Evolutionary conservation across 2,888 invertebrate species (phyloP), one percentile per base, ranked within the genome.

Genomic region (Volucella bombylans): DNA sequence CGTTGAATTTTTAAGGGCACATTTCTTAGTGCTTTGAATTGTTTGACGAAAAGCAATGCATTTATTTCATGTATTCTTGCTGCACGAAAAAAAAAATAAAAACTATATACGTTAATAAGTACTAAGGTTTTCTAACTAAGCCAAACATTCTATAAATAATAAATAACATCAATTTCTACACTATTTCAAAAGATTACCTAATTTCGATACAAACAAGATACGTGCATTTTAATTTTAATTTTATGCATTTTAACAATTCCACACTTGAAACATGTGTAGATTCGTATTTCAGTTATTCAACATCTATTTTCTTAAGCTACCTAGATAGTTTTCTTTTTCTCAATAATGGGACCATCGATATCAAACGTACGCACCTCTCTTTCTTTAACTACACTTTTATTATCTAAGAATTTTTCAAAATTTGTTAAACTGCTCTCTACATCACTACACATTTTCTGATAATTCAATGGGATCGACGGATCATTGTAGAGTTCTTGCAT

Each of bases 311-410:
- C 8, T 18, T 11, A 31, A 31, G 31, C 14, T 65, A 59, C 54
- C 79, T 87, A 87, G 39, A 87, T 76, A 74, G 86, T 68, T 55
- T 81, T 79, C 49, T 86, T 87, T 80, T 77, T 87, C 77, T 62
- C 74, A 68, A 88, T 87, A 78, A 89, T 88, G 10, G 94, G 94
- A 87, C 92, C 92, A 90, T 94, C 94, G 86, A 94, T 94, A 87
- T 93, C 92, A 88, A 92, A 94, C 2, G 93, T 91, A 55, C 89
- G 89, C 57, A 90, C 90, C 64, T 87, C 78, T 9, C 78, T 87
- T 67, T 74, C 69, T 52, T 52, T 81, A 9, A 64, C 62, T 64
- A 85, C 45, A 43, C 15, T 85, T 80, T 87, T 87, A 18, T 78
- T 79, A 87, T 90, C 90, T 74, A 92, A 86, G 87, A 88, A 91